Base-by-base conservation (phyloP, 2,797 vertebrate species). In the Rhodeus uyekii region DNA sequence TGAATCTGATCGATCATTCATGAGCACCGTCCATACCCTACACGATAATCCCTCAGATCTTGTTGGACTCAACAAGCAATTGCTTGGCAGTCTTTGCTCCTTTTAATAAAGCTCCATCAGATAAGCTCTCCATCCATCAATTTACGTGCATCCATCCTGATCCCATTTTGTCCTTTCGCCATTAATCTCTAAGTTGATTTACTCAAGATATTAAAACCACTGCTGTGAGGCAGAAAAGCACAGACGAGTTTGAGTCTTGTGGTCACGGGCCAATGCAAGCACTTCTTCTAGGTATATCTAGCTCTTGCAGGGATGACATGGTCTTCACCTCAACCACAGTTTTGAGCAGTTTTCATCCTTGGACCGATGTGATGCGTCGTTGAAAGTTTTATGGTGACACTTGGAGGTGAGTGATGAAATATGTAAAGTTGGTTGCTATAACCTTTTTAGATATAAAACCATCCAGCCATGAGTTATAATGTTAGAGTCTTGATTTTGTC, bases 261-360 rank as follows among this genome's bases (percentile, higher is more conserved):
- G 74, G 92, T 93, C 86, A 94, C 92, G 29, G 92, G 92, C 58
- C 90, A 92, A 74, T 89, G 93, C 84, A 93, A 94, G 91, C 93
- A 93, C 86, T 94, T 90, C 84, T 92, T 94, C 86, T 75, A 94
- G 76, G 92, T 94, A 42, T 93, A 94, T 89, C 84, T 94, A 86
- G 91, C 91, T 0, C 87, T 92, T 67, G 92, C 92, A 0, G 90
- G 93, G 0, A 89, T 92, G 73, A 86, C 87, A 93, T 93, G 91
- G 87, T 91, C 44, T 93, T 94, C 87, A 92, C 91, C 0, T 87
- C 93, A 86, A 89, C 92, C 68, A 91, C 90, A 0, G 88, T 91
- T 36, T 86, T 93, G 78, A 89, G 90, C 0, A 91, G 90, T 72
- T 93, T 94, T 94, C 7, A 24, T 92, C 77, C 90, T 92, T 0